Evolutionary conservation across 2,113 vertebrate genomes (phyloP).

Genomic region (Malurus melanocephalus): DNA sequence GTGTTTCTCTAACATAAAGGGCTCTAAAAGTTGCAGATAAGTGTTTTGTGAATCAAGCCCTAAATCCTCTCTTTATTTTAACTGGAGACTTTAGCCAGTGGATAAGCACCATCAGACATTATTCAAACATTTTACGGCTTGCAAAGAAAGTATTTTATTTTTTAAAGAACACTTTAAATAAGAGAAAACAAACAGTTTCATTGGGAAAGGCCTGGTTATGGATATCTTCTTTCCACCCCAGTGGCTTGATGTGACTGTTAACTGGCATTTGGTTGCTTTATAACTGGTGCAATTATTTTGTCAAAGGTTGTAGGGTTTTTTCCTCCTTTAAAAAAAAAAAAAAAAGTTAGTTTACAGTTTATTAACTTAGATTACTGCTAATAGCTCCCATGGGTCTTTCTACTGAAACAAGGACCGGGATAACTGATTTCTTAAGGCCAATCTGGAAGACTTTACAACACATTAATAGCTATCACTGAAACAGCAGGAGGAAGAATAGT

Average conservation of each 20-base stretch:
- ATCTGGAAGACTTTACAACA: conserved; percentile 63
- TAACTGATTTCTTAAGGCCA: conserved; percentile 65
- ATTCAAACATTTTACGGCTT: neutral
- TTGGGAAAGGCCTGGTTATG: neutral
- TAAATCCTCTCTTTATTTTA: conserved; percentile 15
- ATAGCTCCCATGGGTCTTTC: conserved; percentile 63
- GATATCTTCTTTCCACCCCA: neutral
- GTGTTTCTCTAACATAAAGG: conserved; percentile 40
- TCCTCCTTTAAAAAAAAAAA: neutral
- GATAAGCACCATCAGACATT: conserved; percentile 14
- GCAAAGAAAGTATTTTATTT: neutral
- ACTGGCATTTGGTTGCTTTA: conserved; percentile 2
- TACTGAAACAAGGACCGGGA: conserved; percentile 50
- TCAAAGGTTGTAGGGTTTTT: conserved; percentile 49
- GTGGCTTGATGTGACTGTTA: conserved; percentile 15
- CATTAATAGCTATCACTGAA: conserved; percentile 64
- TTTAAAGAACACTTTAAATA: neutral
- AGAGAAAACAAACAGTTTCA: neutral
- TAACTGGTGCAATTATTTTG: conserved; percentile 46
- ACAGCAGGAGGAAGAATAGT: conserved; percentile 59
- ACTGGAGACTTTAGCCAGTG: neutral
- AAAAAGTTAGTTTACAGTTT: conserved; percentile 71
- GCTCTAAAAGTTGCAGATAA: conserved; percentile 27
- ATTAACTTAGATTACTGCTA: conserved; percentile 70
- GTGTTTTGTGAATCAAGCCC: neutral